phyloP scores from a whole-genome alignment of 2,888 invertebrate species.

The Ametastegia equiseti region DNA sequence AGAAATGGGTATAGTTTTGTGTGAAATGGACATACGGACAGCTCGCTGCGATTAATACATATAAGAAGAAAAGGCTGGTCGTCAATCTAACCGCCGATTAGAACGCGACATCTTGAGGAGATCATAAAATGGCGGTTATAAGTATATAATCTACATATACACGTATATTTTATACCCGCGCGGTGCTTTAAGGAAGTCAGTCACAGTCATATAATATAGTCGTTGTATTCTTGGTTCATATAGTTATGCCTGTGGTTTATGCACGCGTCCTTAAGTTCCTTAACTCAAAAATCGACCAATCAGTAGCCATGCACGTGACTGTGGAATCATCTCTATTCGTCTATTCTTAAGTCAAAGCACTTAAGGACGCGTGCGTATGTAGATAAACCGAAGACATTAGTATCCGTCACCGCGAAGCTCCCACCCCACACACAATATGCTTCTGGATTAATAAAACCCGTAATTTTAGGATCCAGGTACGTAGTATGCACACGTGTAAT shows the following conservation, averaged over 20 bases:
- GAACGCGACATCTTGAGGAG: constrained; percentile 50
- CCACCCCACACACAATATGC: not conserved
- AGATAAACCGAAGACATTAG: not conserved
- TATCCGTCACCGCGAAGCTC: not conserved
- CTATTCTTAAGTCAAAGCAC: too few species aligned
- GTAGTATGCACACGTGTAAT: not conserved
- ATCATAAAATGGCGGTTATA: constrained; percentile 55
- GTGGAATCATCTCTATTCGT: too few species aligned
- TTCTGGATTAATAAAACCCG: constrained; percentile 1
- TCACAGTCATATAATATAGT: too few species aligned
- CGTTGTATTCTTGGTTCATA: too few species aligned
- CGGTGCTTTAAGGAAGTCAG: not conserved
- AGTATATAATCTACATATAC: not conserved
- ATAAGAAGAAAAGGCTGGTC: not conserved
- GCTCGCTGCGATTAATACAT: not conserved
- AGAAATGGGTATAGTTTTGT: too few species aligned
- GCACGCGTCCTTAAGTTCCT: too few species aligned
- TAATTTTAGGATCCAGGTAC: not conserved
- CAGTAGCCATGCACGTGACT: too few species aligned
- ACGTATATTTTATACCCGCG: not conserved
- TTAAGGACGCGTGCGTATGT: too few species aligned
- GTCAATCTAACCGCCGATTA: not conserved
- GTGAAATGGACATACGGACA: too few species aligned
- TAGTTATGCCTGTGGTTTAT: too few species aligned
- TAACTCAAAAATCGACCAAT: too few species aligned